phyloP scores from a whole-genome alignment of 2,888 invertebrate genomes.

The Rhogogaster chlorosoma region DNA sequence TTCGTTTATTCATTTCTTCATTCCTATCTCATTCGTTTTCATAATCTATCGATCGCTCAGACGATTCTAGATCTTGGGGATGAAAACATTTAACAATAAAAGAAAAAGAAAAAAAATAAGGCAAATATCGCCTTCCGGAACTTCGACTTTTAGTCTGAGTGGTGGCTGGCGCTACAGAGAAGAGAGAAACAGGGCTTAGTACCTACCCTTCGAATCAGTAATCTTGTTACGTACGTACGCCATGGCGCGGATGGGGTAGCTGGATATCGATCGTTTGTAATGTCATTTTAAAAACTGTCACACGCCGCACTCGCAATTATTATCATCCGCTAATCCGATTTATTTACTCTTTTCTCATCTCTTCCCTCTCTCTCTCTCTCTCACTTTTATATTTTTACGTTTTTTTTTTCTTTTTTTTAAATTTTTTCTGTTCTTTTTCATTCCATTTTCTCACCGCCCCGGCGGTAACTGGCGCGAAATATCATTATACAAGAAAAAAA shows the following conservation, averaged over 20 bases:
- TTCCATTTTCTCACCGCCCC: not conserved
- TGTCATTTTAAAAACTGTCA: conserved; percentile 49
- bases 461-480: not conserved
- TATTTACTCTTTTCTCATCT: conserved; percentile 46
- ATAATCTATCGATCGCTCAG: not conserved
- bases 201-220: conserved; percentile 30
- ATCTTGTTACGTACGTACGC: conserved; percentile 41
- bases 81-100: not conserved
- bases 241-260: not conserved
- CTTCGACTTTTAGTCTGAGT: conserved; percentile 6
- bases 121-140: not conserved
- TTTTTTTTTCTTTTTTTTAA: not conserved
- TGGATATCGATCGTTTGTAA: conserved; percentile 40
- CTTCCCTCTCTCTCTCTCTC: not conserved
- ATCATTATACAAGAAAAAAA: not conserved
- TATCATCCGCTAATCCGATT: conserved; percentile 48
- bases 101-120: not conserved
- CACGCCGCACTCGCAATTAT: conserved; percentile 45
- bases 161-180: not conserved
- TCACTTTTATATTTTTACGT: not conserved
- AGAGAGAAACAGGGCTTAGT: conserved; percentile 12
- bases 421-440: not conserved
- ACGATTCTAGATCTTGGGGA: not conserved
- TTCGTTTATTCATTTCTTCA: not conserved
- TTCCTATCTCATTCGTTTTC: not conserved